Percentiles rank a stretch among this genome's conserved stretches.
phyloP scores from a whole-genome alignment of 2,888 invertebrate species.

The Azorinus chamasolen region DNA sequence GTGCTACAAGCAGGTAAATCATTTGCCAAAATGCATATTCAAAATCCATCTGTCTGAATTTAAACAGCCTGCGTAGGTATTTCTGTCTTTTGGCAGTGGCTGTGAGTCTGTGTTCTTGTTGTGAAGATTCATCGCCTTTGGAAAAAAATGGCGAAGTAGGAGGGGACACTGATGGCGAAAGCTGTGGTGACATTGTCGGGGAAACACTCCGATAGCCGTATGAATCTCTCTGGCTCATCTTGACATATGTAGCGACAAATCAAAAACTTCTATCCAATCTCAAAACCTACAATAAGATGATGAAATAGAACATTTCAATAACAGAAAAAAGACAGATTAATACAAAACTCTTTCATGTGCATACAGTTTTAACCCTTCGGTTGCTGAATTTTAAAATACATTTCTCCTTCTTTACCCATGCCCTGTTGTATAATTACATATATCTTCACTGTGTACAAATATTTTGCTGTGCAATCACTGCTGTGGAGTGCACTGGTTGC shows the following conservation, averaged over 20 bases:
- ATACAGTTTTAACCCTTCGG: too few relatives aligned
- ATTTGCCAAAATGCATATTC: conserved; percentile 99
- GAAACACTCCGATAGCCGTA: conserved; percentile 73
- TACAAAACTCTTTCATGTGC: too few relatives aligned
- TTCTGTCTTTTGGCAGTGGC: conserved; percentile 91
- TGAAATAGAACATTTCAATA: too few relatives aligned
- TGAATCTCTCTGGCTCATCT: conserved; percentile 48
- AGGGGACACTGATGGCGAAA: conserved; percentile 69
- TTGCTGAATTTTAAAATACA: too few relatives aligned
- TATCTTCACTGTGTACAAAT: too few relatives aligned
- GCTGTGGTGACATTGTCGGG: conserved; percentile 77
- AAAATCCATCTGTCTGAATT: conserved; percentile 99
- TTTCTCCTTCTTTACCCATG: too few relatives aligned
- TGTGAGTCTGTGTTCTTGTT: conserved; percentile 87
- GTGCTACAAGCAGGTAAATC: conserved; percentile 96
- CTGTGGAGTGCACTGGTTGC: too few relatives aligned
- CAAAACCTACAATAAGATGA: too few relatives aligned
- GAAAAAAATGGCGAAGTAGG: conserved; percentile 64
- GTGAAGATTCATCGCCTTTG: conserved; percentile 31
- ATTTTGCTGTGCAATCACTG: too few relatives aligned
- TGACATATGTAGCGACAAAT: neutral
- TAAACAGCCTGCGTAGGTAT: conserved; percentile 90
- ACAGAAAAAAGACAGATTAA: too few relatives aligned
- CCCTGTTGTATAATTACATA: too few relatives aligned
- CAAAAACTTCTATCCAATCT: too few relatives aligned